Conservation (phyloP, 2,113 vertebrate genomes). For the Dinomys branickii region DNA sequence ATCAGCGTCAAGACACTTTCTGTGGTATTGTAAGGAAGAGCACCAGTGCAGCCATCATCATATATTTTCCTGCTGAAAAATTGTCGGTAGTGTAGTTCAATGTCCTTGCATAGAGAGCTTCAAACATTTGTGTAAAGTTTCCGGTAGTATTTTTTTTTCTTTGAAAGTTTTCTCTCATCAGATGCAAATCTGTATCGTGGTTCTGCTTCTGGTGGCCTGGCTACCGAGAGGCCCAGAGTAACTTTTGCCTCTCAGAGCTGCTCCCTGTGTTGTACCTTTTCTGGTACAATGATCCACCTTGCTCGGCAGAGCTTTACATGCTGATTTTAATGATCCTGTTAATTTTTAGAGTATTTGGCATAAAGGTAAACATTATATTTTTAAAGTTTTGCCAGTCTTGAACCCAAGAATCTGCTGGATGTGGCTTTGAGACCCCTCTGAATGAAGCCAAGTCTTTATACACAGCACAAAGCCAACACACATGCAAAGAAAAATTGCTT, state of each 20-base stretch:
- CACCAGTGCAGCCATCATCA: not conserved
- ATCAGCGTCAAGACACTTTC: not conserved
- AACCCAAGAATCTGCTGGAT: not conserved
- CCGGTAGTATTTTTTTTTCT: not conserved
- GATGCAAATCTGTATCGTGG: not conserved
- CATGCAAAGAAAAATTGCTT: not conserved
- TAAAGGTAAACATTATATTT: not conserved
- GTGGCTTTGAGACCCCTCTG: not conserved
- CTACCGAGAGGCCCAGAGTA: not conserved
- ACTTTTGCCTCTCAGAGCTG: not conserved
- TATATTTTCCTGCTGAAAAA: not conserved
- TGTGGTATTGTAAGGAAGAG: not conserved
- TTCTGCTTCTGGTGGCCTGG: not conserved
- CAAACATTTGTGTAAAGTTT: not conserved
- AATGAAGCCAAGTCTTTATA: not conserved
- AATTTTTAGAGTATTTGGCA: constrained; percentile 20
- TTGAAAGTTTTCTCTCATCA: constrained; percentile 26
- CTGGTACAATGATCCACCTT: not conserved
- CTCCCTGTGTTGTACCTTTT: not conserved
- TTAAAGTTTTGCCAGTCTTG: not conserved
- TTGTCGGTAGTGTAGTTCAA: not conserved
- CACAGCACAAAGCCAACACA: not conserved
- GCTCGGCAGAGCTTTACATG: not conserved
- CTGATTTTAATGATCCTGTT: not conserved
- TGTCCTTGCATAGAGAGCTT: not conserved